Conservation (phyloP, 1,140 invertebrate genomes). For the Antheraea pernyi region DNA sequence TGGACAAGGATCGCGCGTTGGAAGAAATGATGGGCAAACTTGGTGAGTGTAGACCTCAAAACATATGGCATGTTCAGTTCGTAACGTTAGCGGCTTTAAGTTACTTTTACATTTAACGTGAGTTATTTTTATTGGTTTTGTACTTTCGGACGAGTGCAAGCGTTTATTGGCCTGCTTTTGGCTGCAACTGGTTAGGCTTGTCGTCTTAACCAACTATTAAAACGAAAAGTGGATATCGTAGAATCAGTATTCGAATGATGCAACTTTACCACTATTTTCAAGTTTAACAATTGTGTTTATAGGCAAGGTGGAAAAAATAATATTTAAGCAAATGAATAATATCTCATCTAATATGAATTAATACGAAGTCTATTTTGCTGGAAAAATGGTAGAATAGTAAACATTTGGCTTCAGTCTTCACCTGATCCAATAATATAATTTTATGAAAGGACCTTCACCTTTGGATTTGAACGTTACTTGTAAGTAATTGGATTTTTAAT, state of each 20-base stretch:
- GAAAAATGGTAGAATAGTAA: background rate
- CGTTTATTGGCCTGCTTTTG: constrained; percentile 28
- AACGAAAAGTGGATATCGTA: constrained; percentile 14
- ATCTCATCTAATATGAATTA: no score
- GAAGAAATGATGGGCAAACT: constrained; percentile 85
- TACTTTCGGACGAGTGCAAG: constrained; percentile 13
- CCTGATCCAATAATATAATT: background rate
- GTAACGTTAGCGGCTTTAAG: constrained; percentile 22
- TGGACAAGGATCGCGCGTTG: constrained; percentile 83
- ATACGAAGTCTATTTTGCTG: background rate
- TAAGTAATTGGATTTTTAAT: background rate
- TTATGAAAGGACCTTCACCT: constrained; percentile 10
- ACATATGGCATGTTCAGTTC: constrained; percentile 48
- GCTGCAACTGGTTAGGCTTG: constrained; percentile 31
- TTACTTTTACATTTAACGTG: constrained; percentile 31
- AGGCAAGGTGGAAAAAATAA: no score
- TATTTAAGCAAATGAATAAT: background rate
- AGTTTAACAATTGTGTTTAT: constrained; percentile 8
- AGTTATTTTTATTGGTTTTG: constrained; percentile 15
- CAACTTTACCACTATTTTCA: no score
- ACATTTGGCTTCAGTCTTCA: background rate
- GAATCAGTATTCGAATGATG: no score
- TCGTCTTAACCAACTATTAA: background rate
- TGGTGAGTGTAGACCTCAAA: constrained; percentile 66
- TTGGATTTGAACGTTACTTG: constrained; percentile 7